A percentile compares a stretch with the other conserved stretches of the same genome.
These are phyloP conservation scores for Chaetops frenatus DNA, from an alignment of 2,113 vertebrate genomes.

Conservation along the genomic window DNA sequence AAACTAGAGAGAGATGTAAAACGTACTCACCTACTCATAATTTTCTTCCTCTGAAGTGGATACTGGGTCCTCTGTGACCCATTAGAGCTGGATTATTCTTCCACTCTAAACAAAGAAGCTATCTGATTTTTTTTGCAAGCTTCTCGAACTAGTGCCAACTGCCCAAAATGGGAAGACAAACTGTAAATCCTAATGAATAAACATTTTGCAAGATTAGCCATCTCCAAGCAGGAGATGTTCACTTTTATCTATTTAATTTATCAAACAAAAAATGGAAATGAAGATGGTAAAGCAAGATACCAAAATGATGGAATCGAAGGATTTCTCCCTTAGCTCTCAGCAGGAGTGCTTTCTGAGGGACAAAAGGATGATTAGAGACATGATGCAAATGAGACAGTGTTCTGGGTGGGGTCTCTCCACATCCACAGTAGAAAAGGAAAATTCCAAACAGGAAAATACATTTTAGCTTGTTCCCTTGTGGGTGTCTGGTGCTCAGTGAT, in stretches of 20 bases:
- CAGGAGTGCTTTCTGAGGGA: conserved; percentile 22
- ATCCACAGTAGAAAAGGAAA: background rate
- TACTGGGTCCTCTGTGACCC: conserved; percentile 23
- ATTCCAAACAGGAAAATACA: conserved; percentile 19
- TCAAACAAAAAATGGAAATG: conserved; percentile 49
- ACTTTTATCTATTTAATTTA: conserved; percentile 55
- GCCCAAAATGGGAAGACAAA: conserved; percentile 8
- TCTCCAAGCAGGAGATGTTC: conserved; percentile 23
- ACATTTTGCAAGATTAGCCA: conserved; percentile 43
- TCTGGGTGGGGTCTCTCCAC: background rate
- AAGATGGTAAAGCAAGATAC: conserved; percentile 49
- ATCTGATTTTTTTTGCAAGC: background rate
- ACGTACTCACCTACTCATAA: conserved; percentile 19
- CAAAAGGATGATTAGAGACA: conserved; percentile 32
- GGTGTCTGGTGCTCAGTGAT: background rate
- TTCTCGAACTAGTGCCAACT: background rate
- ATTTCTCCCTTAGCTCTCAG: conserved; percentile 15
- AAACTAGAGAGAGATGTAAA: conserved; percentile 26
- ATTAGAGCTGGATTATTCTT: conserved; percentile 32
- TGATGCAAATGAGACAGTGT: conserved; percentile 4
- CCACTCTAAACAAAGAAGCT: background rate
- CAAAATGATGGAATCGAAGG: background rate
- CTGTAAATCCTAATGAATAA: conserved; percentile 51
- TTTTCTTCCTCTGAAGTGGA: conserved; percentile 32
- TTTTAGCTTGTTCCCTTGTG: conserved; percentile 33